phyloP scores from a whole-genome alignment of 2,888 invertebrate genomes.

The Gerosis bhagava region DNA sequence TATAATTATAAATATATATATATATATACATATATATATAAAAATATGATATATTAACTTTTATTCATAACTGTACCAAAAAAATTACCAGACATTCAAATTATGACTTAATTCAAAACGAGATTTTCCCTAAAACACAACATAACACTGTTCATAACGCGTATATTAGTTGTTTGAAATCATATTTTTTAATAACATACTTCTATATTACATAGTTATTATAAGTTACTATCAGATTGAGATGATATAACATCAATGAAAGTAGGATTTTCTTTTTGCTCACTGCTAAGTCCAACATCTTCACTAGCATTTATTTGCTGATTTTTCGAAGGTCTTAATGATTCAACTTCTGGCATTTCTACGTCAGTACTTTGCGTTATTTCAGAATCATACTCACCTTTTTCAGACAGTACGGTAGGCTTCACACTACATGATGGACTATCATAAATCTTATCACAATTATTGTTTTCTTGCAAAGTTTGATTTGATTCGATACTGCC shows the following conservation, averaged over 20 bases:
- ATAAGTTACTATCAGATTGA: neutral
- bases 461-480: neutral
- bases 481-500: no score
- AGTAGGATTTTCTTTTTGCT: neutral
- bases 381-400: neutral
- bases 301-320: slow-evolving; percentile 1
- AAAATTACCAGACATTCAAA: no score
- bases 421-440: neutral
- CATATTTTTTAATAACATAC: no score
- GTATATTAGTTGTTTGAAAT: no score
- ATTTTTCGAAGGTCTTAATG: slow-evolving; percentile 2
- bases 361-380: neutral
- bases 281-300: neutral
- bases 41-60: no score
- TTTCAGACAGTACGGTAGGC: neutral
- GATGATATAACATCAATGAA: no score
- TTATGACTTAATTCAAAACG: no score
- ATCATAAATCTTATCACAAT: neutral
- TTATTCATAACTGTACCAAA: no score
- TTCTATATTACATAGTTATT: neutral
- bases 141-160: no score
- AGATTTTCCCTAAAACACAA: no score
- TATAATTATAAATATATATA: no score
- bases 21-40: no score
- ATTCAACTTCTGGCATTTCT: neutral